These are phyloP conservation scores for Hypselothyrea guttata DNA, from an alignment of 2,888 invertebrate genomes.

Conservation along the genomic window DNA sequence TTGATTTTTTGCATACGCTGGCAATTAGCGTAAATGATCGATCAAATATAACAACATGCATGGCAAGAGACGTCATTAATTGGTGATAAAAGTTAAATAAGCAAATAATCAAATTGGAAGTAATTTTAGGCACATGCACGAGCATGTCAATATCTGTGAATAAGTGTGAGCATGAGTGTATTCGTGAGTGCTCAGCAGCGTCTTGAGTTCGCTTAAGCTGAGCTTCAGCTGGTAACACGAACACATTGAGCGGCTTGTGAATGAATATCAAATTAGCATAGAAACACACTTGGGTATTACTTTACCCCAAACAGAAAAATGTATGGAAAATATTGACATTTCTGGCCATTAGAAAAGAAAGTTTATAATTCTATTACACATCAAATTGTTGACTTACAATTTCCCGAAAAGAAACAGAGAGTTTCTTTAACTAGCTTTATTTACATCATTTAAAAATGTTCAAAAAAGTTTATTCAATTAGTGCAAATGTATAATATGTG, in stretches of 20 bases:
- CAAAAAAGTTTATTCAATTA: too few relatives aligned
- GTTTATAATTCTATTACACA: not conserved
- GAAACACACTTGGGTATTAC: not conserved
- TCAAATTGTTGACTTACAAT: not conserved
- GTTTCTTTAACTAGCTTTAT: too few relatives aligned
- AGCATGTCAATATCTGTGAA: constrained; percentile 21
- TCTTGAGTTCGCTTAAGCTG: constrained; percentile 5
- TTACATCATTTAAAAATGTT: too few relatives aligned
- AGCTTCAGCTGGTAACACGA: constrained; percentile 4
- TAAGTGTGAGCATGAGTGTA: constrained; percentile 2
- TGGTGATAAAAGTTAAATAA: constrained; percentile 79
- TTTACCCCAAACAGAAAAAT: too few relatives aligned
- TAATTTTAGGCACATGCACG: constrained; percentile 51
- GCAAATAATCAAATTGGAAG: constrained; percentile 71
- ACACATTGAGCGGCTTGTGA: constrained; percentile 18
- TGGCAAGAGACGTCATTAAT: constrained; percentile 52
- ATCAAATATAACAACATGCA: constrained; percentile 52
- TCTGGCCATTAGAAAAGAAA: not conserved
- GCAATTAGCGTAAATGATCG: constrained; percentile 69
- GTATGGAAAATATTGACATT: too few relatives aligned
- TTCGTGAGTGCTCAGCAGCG: not conserved
- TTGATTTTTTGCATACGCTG: constrained; percentile 56
- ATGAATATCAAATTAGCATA: constrained; percentile 33
- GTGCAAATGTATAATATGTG: too few relatives aligned
- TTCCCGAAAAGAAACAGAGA: too few relatives aligned